Evolutionary conservation across 2,113 vertebrate genomes (phyloP), one percentile per base, ranked within the genome.

Genomic region (Symphodus melops): DNA sequence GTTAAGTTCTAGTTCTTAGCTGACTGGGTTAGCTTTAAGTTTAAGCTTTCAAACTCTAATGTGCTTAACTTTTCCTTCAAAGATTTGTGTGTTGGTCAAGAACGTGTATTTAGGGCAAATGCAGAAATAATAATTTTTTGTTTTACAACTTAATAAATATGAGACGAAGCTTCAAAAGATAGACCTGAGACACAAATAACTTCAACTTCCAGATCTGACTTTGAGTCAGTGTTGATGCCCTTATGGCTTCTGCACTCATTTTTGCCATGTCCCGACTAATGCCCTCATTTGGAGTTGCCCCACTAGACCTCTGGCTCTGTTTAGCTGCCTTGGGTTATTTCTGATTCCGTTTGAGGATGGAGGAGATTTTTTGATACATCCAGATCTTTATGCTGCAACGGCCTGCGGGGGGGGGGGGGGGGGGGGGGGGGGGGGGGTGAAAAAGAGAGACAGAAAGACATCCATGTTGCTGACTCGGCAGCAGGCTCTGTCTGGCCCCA

Each of bases 381-480:
- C 51, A 39, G 3, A 60, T 59, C 48, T 75, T 81, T 57, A 72
- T 62, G 51, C 44, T 33, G 56, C 41, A 75, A 75, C 25, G 44
- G 86, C 74, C 65, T 83, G 58, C 62, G 49, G 28, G 21, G 33
- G 33, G 16, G 36, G 68, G n/a, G 16, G 36, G 68, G n/a, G 16
- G 36, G 68, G n/a, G 49, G 28, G 21, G 33, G 33, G 49, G 28
- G 21, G 33, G 33, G 16, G 36, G 68, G n/a, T 51, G 23, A 68
- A 57, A 51, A 62, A 62, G 42, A 52, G 59, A 55, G 70, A 86
- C 73, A 73, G 56, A 70, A 25, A 42, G 25, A 28, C 56, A 65
- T 87, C 68, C 73, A 80, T 86, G 88, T 25, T 86, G 91, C 92
- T 85, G 88, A 93, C 57, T 91, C 77, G 49, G 89, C 92, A 88